These are phyloP conservation scores for Saturnia japonica DNA, from an alignment of 2,888 invertebrate genomes.

Conservation along the genomic window DNA sequence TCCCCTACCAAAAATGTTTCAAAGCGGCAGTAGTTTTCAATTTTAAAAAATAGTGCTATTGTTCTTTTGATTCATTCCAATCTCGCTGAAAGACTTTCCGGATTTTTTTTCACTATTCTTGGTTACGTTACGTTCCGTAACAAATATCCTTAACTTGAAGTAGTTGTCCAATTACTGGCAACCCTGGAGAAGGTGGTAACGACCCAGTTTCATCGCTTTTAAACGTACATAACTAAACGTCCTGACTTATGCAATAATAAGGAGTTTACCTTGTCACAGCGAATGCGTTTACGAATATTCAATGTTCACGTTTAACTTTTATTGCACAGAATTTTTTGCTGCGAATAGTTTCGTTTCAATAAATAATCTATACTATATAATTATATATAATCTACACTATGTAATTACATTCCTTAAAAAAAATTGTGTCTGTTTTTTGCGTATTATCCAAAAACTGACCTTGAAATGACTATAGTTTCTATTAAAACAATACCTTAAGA, in stretches of 20 bases:
- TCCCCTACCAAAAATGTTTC: too few species aligned
- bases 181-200: background rate
- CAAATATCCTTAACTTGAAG: background rate
- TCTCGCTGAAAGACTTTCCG: background rate
- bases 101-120: background rate
- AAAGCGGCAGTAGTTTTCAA: too few species aligned
- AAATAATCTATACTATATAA: background rate
- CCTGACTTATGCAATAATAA: constrained; percentile 5
- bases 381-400: background rate
- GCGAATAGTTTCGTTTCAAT: background rate
- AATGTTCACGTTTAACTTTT: background rate
- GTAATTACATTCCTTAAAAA: background rate
- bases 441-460: too few species aligned
- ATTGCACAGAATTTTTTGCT: background rate
- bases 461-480: too few species aligned
- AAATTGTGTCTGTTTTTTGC: too few species aligned
- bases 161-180: background rate
- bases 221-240: constrained; percentile 1
- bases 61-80: background rate
- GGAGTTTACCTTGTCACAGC: background rate
- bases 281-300: background rate
- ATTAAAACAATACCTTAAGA: too few species aligned
- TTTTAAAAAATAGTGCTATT: too few species aligned
- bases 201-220: background rate
- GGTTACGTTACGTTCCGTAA: background rate